Evolutionary conservation across 1,140 invertebrate genomes (phyloP).

Genomic region (Pentalonia nigronervosa): DNA sequence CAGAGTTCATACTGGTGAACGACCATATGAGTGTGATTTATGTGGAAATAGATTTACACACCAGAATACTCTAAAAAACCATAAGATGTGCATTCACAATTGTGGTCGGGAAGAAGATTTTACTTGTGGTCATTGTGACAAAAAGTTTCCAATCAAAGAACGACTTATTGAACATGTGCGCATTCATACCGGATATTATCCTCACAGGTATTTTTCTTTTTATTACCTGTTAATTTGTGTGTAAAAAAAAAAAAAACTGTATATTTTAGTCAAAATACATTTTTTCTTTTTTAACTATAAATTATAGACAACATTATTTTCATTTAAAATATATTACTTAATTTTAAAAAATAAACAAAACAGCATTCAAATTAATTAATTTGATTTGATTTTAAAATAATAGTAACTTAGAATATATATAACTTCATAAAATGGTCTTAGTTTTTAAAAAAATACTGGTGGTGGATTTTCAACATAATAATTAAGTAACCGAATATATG

Average conservation of each 20-base stretch:
- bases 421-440: not conserved
- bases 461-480: not conserved
- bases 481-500: not conserved
- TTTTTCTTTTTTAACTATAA: not conserved
- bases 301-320: not conserved
- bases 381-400: not conserved
- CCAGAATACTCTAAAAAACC: constrained; percentile 69
- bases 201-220: constrained; percentile 73
- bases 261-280: not conserved
- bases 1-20: constrained; percentile 71
- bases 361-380: not conserved
- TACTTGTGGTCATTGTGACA: constrained; percentile 64
- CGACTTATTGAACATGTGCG: constrained; percentile 74
- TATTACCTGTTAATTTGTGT: constrained; percentile 10
- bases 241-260: not conserved
- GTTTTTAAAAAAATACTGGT: constrained; percentile 14
- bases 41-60: constrained; percentile 84
- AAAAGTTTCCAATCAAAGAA: constrained; percentile 76
- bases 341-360: not conserved
- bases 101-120: constrained; percentile 59
- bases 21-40: constrained; percentile 79
- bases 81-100: constrained; percentile 64
- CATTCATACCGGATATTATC: constrained; percentile 80
- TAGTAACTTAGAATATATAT: not conserved
- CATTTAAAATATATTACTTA: not conserved